phyloP scores from a whole-genome alignment of 1,140 invertebrate genomes.

The Drosophila kohkoa region DNA sequence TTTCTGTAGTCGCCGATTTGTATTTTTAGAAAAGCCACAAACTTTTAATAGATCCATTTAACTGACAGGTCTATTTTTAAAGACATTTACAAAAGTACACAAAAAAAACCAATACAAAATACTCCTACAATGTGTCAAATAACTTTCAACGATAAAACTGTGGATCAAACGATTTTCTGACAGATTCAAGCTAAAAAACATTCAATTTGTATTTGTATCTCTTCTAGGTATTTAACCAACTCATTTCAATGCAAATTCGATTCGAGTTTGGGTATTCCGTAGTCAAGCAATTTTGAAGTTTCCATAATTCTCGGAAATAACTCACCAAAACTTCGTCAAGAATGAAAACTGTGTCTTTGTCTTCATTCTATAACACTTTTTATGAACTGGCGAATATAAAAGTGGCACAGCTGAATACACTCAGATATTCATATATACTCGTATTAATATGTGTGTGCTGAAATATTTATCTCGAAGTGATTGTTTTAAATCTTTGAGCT shows the following conservation, averaged over 20 bases:
- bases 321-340: background rate
- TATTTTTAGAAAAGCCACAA: conserved; percentile 76
- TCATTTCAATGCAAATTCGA: no score
- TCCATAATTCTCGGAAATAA: no score
- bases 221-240: no score
- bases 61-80: conserved; percentile 76
- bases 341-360: background rate
- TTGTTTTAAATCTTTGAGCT: conserved; percentile 44
- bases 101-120: conserved; percentile 3
- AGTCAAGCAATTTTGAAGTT: no score
- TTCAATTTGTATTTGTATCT: no score
- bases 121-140: conserved; percentile 4
- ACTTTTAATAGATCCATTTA: conserved; percentile 71
- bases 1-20: conserved; percentile 28
- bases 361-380: background rate
- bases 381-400: conserved; percentile 15
- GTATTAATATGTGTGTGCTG: conserved; percentile 1
- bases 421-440: background rate
- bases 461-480: conserved; percentile 34
- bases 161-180: background rate
- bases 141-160: background rate
- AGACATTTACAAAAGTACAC: conserved; percentile 54
- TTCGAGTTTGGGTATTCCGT: no score
- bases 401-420: conserved; percentile 1
- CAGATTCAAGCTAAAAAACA: no score